phyloP scores from a whole-genome alignment of 2,113 vertebrate genomes.

The Spea bombifrons region DNA sequence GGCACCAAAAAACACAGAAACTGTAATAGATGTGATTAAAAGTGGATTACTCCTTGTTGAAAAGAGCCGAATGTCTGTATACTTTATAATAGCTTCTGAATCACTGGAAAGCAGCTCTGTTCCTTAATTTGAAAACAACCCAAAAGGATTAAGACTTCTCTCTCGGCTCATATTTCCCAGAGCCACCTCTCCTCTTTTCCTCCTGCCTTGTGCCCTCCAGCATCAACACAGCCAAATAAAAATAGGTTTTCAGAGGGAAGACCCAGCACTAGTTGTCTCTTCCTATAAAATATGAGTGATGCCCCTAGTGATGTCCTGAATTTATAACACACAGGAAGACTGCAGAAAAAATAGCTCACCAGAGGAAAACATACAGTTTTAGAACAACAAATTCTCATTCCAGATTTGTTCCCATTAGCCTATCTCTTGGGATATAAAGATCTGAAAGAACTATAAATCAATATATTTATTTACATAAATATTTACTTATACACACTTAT shows the following conservation, averaged over 20 bases:
- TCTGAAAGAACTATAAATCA: no score
- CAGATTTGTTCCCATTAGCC: neutral
- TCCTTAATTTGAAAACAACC: slow-evolving; percentile 25
- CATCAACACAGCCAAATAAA: slow-evolving; percentile 43
- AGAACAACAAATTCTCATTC: neutral
- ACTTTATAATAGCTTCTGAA: neutral
- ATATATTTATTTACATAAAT: no score
- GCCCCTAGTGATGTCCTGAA: slow-evolving; percentile 38
- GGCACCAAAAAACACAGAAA: no score
- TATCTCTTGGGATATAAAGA: no score
- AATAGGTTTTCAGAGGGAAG: slow-evolving; percentile 44
- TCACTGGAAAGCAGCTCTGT: slow-evolving; percentile 36
- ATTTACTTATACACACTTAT: no score
- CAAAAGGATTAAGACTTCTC: slow-evolving; percentile 28
- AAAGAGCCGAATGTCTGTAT: slow-evolving; percentile 2
- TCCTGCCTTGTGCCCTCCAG: slow-evolving; percentile 22
- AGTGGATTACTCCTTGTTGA: neutral
- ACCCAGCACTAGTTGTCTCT: slow-evolving; percentile 40
- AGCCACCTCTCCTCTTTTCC: slow-evolving; percentile 26
- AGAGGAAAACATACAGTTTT: slow-evolving; percentile 20
- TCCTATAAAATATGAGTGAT: slow-evolving; percentile 43
- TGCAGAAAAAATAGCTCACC: slow-evolving; percentile 23
- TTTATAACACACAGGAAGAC: slow-evolving; percentile 37
- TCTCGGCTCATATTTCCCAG: slow-evolving; percentile 13
- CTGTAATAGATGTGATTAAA: neutral